phyloP scores from a whole-genome alignment of 1,140 invertebrate species.

The Parasteatoda tepidariorum region DNA sequence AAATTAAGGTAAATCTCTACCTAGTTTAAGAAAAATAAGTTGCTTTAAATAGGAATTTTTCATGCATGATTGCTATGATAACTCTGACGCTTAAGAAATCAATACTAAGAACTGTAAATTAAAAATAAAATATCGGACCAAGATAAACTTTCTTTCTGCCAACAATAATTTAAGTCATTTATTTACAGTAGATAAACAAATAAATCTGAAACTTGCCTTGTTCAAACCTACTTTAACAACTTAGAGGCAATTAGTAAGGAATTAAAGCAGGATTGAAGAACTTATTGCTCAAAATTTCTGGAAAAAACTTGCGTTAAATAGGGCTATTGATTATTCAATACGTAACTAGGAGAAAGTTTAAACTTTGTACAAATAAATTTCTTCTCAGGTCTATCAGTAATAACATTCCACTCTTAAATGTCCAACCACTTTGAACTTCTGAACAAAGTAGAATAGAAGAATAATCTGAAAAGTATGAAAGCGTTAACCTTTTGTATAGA shows the following conservation, averaged over 20 bases:
- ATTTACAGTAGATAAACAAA: conserved; percentile 20
- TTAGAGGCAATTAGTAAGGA: conserved; percentile 21
- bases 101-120: too few species aligned
- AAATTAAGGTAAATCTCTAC: too few species aligned
- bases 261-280: conserved; percentile 15
- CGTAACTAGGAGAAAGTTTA: conserved; percentile 26
- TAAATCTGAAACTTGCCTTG: conserved; percentile 1
- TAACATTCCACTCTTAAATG: neutral
- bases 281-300: conserved; percentile 4
- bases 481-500: neutral
- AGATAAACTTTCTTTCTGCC: neutral
- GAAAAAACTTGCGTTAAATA: conserved; percentile 17
- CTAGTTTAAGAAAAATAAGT: too few species aligned
- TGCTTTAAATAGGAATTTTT: too few species aligned
- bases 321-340: conserved; percentile 39
- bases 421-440: conserved; percentile 1
- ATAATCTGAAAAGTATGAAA: conserved; percentile 7
- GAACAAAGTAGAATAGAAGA: neutral
- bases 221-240: conserved; percentile 23
- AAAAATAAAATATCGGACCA: neutral
- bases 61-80: too few species aligned
- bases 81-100: too few species aligned
- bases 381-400: conserved; percentile 7
- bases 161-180: conserved; percentile 17
- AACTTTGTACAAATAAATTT: conserved; percentile 33